Evolutionary conservation across 2,888 invertebrate genomes (phyloP).

Genomic region (Drosophila mercatorum): DNA sequence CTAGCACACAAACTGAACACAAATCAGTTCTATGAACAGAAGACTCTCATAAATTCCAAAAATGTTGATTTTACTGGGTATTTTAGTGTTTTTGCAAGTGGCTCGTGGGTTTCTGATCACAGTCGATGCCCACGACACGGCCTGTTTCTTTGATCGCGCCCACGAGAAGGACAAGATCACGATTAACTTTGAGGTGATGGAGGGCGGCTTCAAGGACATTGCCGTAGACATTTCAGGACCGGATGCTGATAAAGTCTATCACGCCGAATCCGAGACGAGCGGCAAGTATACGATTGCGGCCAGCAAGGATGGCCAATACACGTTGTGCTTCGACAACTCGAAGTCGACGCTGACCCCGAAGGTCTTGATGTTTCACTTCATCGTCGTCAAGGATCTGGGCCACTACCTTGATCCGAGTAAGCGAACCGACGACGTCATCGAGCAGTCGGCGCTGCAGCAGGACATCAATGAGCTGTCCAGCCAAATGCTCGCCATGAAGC

Average conservation of each 20-base stretch:
- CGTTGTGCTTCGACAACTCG: constrained; percentile 62
- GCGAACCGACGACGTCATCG: constrained; percentile 58
- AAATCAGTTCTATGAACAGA: too few species aligned
- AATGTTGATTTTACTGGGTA: constrained; percentile 1
- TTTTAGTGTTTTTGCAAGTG: neutral
- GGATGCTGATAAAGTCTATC: constrained; percentile 18
- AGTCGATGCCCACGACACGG: constrained; percentile 63
- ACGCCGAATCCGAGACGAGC: constrained; percentile 38
- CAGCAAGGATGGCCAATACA: constrained; percentile 31
- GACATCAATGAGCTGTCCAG: constrained; percentile 50
- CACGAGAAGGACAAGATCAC: constrained; percentile 47
- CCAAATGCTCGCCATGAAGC: constrained; percentile 36
- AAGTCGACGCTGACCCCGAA: constrained; percentile 64
- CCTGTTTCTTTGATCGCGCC: constrained; percentile 63
- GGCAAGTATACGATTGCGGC: constrained; percentile 66
- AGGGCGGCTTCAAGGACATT: constrained; percentile 68
- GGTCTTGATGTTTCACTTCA: constrained; percentile 66
- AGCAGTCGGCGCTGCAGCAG: constrained; percentile 51
- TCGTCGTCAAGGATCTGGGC: constrained; percentile 34
- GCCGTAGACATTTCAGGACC: constrained; percentile 51
- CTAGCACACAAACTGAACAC: neutral
- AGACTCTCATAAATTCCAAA: neutral
- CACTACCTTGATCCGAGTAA: constrained; percentile 37
- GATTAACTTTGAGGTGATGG: constrained; percentile 68
- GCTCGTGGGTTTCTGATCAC: constrained; percentile 54